Evolutionary conservation across 2,113 vertebrate species (phyloP).

Genomic region (Hypanus sabinus): DNA sequence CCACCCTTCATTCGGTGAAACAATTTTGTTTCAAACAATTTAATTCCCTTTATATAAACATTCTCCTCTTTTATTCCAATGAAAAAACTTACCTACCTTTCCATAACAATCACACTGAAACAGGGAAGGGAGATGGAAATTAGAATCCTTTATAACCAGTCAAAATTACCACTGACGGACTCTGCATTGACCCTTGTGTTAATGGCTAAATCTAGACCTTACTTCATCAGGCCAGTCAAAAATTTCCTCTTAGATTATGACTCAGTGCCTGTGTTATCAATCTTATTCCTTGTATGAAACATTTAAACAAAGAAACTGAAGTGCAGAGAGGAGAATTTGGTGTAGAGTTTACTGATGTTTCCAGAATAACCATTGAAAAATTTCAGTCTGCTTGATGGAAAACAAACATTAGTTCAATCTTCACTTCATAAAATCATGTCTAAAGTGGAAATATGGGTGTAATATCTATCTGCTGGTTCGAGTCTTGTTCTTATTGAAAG

Average conservation of each 20-base stretch:
- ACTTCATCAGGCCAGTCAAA: neutral
- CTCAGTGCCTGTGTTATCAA: neutral
- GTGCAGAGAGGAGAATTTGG: neutral
- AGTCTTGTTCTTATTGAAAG: neutral
- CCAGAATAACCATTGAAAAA: neutral
- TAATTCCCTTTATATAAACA: neutral
- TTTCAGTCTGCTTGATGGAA: neutral
- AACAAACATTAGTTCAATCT: neutral
- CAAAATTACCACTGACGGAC: neutral
- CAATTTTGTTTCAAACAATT: neutral
- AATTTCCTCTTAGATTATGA: neutral
- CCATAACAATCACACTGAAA: neutral
- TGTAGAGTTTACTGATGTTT: neutral
- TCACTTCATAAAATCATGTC: neutral
- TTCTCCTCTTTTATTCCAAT: neutral
- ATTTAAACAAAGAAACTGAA: neutral
- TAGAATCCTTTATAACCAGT: neutral
- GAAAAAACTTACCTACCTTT: neutral
- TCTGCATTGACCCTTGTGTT: neutral
- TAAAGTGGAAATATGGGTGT: too few species aligned
- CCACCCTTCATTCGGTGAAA: neutral
- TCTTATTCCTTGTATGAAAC: too few species aligned
- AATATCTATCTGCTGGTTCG: neutral
- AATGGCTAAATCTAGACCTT: neutral
- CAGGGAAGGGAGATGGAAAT: neutral